Evolutionary conservation across 2,113 vertebrate species (phyloP), one percentile per base, ranked within the genome.

Genomic region (Neopipo cinnamomea): DNA sequence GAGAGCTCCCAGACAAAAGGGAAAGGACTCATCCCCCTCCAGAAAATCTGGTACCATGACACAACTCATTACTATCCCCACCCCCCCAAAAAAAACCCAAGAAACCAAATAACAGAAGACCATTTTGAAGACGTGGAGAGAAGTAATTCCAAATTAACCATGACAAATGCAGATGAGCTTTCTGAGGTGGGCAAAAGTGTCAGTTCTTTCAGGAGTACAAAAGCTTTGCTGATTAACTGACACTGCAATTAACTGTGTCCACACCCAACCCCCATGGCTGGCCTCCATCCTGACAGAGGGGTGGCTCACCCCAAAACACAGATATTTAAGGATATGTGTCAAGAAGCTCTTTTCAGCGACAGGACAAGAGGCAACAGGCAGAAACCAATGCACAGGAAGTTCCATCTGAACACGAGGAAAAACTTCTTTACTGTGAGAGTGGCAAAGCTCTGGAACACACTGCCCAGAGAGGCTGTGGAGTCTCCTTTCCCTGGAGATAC

Each of bases 101-200:
- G 65, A 50, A 52, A 23, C 11, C 81, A 74, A 73, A 23, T 5
- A 47, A 50, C 6, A 33, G 41, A 39, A 71, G 22, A 9, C 3
- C 2, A 8, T 47, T 89, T 65, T 3, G 3, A 87, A 76, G 19
- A 4, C 7, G 53, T 8, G 12, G 65, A 35, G n/a, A 63, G 39
- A 63, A 87, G 35, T 6, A 16, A 61, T 24, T 85, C 67, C 66
- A 73, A 76, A 76, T 33, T 11, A 72, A 33, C 23, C 8, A 21
- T 0, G 1, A 37, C 5, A 61, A 76, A 68, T 2, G 12, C 33
- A 67, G 27, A 42, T 0, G 1, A 50, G 14, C 41, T 65, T 61
- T 28, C n/a, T 6, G 19, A 79, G 72, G 41, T 17, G 24, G 15
- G 22, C 25, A 46, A 23, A 71, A 70, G 50, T 2, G 5, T 22